Evolutionary conservation across 2,888 invertebrate species (phyloP), one percentile per base, ranked within the genome.

Genomic region (Piscicola geometra): DNA sequence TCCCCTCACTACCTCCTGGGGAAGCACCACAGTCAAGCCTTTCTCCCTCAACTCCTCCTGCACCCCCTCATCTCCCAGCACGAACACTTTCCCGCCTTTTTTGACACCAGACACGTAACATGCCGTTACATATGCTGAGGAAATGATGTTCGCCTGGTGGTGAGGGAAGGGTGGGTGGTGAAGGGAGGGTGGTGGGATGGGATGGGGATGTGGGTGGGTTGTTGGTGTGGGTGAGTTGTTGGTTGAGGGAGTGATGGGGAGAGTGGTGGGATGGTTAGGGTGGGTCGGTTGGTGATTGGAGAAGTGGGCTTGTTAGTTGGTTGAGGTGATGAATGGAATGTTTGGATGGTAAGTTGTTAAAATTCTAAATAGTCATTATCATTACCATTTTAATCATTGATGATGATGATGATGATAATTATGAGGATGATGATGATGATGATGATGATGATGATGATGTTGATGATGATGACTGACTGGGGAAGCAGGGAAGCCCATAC

Each of bases 381-480:
- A 25, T 56, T 56, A 56, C n/a, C n/a, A 25, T 56, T 56, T 5
- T 56, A 18, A 56, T 56, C n/a, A 56, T 56, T 56, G n/a, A n/a
- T n/a, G n/a, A n/a, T n/a, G 25, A 64, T 30, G 30, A 30, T 25
- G 64, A 25, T 64, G 28, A 30, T 28, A 21, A 30, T 25, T 5
- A 64, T 25, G 64, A 64, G 3, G 64, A 64, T 30, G 64, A 64
- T 25, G 64, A 64, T 25, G 64, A 64, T 25, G 64, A 64, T 30
- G 64, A 64, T 25, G 64, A 64, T 25, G 64, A 64, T 25, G 64
- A 64, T 30, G 64, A 64, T 25, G 64, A 64, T 30, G 74, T 60
- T 60, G 74, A 74, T 66, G 66, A 5, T 60, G 52, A 52, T 28
- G 66, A 74, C 41, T 41, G 9, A 41, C 41, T 9, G 41, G 41